These are phyloP conservation scores for Campaea margaritaria DNA, from an alignment of 2,888 invertebrate species.

Conservation along the genomic window DNA sequence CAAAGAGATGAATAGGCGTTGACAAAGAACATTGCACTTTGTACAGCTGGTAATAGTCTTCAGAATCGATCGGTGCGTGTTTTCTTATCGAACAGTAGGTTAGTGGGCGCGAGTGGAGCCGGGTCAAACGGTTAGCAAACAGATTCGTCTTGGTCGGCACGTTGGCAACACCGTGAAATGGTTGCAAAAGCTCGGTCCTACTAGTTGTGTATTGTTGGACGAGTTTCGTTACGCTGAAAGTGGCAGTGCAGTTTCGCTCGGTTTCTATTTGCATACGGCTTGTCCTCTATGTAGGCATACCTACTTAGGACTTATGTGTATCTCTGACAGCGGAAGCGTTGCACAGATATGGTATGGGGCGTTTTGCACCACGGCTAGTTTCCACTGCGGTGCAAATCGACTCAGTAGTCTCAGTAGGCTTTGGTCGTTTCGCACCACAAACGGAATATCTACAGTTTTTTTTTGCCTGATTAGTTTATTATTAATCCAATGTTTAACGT, in stretches of 20 bases:
- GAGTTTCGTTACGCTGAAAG: conserved; percentile 62
- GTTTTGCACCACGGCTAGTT: too few relatives aligned
- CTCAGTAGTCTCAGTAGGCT: too few relatives aligned
- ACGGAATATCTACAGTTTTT: too few relatives aligned
- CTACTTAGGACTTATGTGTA: neutral
- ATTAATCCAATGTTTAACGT: too few relatives aligned
- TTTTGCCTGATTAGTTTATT: too few relatives aligned
- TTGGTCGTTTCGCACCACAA: too few relatives aligned
- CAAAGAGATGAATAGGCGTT: conserved; percentile 72
- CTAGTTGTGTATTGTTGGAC: conserved; percentile 53
- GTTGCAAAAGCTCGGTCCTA: conserved; percentile 65
- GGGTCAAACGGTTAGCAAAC: conserved; percentile 81
- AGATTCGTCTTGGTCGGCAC: conserved; percentile 74
- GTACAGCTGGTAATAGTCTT: conserved; percentile 55
- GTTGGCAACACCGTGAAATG: conserved; percentile 67
- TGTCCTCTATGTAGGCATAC: conserved; percentile 9
- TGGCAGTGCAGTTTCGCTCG: conserved; percentile 50
- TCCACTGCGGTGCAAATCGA: too few relatives aligned
- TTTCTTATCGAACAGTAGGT: conserved; percentile 76
- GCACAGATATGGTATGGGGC: neutral
- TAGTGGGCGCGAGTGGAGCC: conserved; percentile 76
- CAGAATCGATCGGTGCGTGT: conserved; percentile 55
- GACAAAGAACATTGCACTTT: conserved; percentile 70
- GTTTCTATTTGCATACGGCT: conserved; percentile 34
- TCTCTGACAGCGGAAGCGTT: neutral